These are phyloP conservation scores for Volucella inanis DNA, from an alignment of 2,888 invertebrate species.

Conservation along the genomic window DNA sequence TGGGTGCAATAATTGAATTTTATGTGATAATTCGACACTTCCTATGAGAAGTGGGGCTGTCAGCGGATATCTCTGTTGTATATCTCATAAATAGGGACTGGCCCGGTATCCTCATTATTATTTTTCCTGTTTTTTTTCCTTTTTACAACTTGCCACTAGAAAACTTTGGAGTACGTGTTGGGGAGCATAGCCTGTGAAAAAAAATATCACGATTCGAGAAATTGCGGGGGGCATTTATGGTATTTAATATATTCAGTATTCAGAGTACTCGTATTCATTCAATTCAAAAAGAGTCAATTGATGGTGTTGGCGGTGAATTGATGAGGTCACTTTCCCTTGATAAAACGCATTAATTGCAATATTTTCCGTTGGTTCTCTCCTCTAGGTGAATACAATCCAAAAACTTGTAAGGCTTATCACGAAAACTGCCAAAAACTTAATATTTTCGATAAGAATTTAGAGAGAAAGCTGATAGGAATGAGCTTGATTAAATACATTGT, in stretches of 20 bases:
- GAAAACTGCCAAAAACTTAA: neutral
- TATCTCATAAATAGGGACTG: neutral
- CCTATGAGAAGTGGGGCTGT: constrained; percentile 6
- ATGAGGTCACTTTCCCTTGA: constrained; percentile 58
- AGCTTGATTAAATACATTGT: constrained; percentile 2
- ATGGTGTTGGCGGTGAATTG: constrained; percentile 33
- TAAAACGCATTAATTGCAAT: constrained; percentile 15
- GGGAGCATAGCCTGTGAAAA: no score
- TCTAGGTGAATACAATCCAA: no score
- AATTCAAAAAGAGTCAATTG: constrained; percentile 31
- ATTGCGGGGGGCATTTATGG: constrained; percentile 17
- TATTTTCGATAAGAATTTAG: constrained; percentile 45
- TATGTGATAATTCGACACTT: constrained; percentile 59
- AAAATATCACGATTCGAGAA: constrained; percentile 1
- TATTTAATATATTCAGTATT: no score
- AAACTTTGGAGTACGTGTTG: no score
- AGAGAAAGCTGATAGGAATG: constrained; percentile 50
- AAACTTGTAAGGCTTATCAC: no score
- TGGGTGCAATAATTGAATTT: constrained; percentile 41
- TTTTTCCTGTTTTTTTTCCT: neutral
- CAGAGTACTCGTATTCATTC: no score
- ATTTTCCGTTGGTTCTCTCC: neutral
- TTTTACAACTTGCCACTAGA: no score
- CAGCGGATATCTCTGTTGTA: constrained; percentile 24
- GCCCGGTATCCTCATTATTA: constrained; percentile 7